phyloP scores from a whole-genome alignment of 2,113 vertebrate species.

The Podarcis cretensis region DNA sequence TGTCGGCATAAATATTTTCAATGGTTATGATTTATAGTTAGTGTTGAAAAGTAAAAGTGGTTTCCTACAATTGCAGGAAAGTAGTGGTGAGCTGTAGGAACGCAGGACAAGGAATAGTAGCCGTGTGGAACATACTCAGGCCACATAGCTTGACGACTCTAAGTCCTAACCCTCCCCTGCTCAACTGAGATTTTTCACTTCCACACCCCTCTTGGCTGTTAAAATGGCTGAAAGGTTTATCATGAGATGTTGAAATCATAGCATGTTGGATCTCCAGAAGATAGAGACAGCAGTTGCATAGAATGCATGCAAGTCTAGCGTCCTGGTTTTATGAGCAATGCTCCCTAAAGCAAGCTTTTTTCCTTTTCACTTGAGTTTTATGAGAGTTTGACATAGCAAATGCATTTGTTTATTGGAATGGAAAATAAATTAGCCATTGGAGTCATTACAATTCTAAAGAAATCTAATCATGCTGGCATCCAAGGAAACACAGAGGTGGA shows the following conservation, averaged over 20 bases:
- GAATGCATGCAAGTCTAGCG: neutral
- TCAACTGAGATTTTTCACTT: no score
- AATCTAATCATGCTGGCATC: neutral
- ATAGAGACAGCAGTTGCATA: neutral
- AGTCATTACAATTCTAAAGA: neutral
- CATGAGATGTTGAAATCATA: neutral
- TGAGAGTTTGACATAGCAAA: neutral
- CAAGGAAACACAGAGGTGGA: neutral
- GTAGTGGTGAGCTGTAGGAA: neutral
- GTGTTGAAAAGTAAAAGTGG: no score
- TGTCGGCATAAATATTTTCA: no score
- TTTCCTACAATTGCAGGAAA: no score
- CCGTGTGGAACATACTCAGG: no score
- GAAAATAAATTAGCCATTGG: neutral
- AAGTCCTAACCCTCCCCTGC: no score
- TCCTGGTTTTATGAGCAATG: neutral
- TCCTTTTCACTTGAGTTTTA: neutral
- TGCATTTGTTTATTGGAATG: neutral
- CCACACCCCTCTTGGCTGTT: no score
- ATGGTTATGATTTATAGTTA: neutral
- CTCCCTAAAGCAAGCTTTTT: neutral
- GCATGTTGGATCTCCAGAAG: neutral
- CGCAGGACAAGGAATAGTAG: neutral
- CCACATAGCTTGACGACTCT: no score
- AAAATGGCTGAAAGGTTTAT: neutral